Evolutionary conservation across 2,797 vertebrate genomes (phyloP).

Genomic region (Intellagama lesueurii): DNA sequence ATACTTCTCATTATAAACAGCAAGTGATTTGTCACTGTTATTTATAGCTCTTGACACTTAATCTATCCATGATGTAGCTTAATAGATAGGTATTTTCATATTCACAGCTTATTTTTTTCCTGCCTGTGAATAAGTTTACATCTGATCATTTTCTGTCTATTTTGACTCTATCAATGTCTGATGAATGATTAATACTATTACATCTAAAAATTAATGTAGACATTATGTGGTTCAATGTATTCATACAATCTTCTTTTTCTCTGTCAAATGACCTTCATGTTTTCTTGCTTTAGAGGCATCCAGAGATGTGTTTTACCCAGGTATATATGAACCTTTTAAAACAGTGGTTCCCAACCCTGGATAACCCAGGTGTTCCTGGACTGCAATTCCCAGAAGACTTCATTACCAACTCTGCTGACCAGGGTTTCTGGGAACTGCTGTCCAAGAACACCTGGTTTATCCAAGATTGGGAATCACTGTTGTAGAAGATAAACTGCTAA

Average conservation of each 20-base stretch:
- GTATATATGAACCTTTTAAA: neutral
- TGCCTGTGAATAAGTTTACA: neutral
- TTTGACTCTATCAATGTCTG: neutral
- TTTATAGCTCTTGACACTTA: neutral
- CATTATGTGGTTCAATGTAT: neutral
- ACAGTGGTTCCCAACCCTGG: no score
- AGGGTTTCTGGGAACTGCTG: no score
- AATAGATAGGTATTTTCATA: conserved; percentile 26
- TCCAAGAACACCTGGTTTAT: no score
- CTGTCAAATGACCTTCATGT: neutral
- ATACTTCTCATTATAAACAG: conserved; percentile 29
- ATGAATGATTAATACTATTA: conserved; percentile 7
- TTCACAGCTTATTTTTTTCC: neutral
- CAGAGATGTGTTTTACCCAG: neutral
- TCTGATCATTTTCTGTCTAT: conserved; percentile 10
- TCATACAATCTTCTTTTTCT: neutral
- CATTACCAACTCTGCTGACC: no score
- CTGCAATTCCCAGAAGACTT: no score
- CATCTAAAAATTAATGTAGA: conserved; percentile 16
- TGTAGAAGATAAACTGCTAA: neutral
- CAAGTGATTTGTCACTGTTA: conserved; percentile 27
- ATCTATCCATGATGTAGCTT: conserved; percentile 7
- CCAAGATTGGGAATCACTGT: no score
- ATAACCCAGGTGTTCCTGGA: no score
- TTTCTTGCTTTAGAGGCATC: neutral